A percentile compares a stretch with the other conserved stretches of the same genome.
These are phyloP conservation scores for Monopterus albus DNA, from an alignment of 2,113 vertebrate genomes.

Conservation along the genomic window DNA sequence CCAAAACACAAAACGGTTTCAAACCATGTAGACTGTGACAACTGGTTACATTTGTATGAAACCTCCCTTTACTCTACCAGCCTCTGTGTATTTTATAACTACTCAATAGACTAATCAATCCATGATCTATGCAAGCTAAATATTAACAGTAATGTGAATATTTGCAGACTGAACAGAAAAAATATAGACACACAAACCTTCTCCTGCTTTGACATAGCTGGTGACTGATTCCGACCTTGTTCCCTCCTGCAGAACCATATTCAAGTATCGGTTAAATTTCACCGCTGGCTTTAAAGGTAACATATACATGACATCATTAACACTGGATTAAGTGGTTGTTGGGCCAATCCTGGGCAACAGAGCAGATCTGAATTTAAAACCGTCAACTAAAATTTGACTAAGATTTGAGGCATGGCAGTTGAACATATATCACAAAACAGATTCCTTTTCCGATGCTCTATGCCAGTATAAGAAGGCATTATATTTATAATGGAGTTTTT, in stretches of 20 bases:
- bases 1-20: constrained; percentile 2
- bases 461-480: too few species aligned
- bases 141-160: too few species aligned
- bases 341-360: too few species aligned
- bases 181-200: constrained; percentile 64
- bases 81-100: too few species aligned
- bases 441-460: too few species aligned
- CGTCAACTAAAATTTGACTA: too few species aligned
- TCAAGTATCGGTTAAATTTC: background rate
- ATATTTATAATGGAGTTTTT: too few species aligned
- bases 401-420: too few species aligned
- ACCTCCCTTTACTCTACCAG: too few species aligned
- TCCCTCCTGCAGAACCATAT: constrained; percentile 70
- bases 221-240: constrained; percentile 65
- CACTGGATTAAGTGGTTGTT: fast-evolving
- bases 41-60: background rate
- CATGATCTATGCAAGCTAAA: background rate
- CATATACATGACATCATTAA: background rate
- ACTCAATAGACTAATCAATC: background rate
- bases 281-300: background rate
- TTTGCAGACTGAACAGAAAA: too few species aligned
- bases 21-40: background rate
- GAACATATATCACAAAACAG: too few species aligned
- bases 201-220: constrained; percentile 75
- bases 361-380: too few species aligned